A percentile compares a stretch with the other conserved stretches of the same genome.
Evolutionary conservation across 2,888 invertebrate species (phyloP).

Genomic region (Apotomis turbidana): DNA sequence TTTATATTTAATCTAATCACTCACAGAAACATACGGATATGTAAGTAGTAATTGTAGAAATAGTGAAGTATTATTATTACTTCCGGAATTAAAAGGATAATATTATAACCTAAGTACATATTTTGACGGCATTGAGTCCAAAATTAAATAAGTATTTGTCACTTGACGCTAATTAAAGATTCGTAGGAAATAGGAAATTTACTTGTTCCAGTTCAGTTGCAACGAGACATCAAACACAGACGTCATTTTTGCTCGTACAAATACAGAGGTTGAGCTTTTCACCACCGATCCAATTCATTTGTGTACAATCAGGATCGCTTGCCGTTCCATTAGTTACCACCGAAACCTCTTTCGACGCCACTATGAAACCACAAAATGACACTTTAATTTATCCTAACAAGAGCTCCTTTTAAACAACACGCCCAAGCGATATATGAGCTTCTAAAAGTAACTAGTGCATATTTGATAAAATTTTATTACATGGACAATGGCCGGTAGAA

Average conservation of each 20-base stretch:
- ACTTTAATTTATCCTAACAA: not conserved
- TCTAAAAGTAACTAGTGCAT: constrained; percentile 43
- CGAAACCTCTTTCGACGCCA: constrained; percentile 8
- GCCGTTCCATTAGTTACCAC: constrained; percentile 23
- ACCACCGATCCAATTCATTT: constrained; percentile 47
- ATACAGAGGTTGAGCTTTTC: constrained; percentile 27
- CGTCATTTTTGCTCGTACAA: not conserved
- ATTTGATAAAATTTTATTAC: constrained; percentile 74
- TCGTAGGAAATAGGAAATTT: no score
- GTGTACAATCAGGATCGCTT: constrained; percentile 55
- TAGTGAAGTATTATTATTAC: no score
- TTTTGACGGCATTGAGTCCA: no score
- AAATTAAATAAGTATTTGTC: no score
- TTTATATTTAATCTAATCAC: no score
- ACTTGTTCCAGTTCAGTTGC: not conserved
- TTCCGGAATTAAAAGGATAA: no score
- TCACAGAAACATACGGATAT: no score
- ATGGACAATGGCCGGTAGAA: constrained; percentile 63
- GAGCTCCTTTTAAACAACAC: not conserved
- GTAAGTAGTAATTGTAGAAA: no score
- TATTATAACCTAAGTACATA: no score
- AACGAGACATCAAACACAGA: constrained; percentile 3
- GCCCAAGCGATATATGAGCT: not conserved
- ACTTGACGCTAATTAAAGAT: no score
- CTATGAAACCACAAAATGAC: not conserved